Evolutionary conservation across 2,797 vertebrate species (phyloP), one percentile per base, ranked within the genome.

Genomic region (Chloroceryle inda): DNA sequence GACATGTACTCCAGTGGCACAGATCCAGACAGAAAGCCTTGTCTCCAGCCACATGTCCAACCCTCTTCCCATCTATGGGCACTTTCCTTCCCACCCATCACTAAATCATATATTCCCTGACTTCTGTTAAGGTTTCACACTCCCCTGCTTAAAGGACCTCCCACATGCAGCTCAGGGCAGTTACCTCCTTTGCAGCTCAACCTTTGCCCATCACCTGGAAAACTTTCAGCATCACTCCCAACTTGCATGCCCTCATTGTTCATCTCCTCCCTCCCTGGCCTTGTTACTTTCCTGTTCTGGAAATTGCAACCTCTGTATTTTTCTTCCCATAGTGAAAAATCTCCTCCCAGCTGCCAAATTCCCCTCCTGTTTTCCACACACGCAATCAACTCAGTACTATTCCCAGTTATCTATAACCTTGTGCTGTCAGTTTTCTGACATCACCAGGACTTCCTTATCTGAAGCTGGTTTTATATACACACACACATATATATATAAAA

Each of bases 11-110:
- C 53, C 0, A 4, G 42, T 76, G 88, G 92, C 95, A 76, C 9
- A 5, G 75, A 82, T 95, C 89, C 92, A 96, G 78, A 50, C 1
- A 2, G 76, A 96, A 94, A 0, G 8, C 49, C 68, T 89, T 59
- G 56, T 33, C 61, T 92, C 61, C 89, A 90, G 52, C 45, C 42
- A 10, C 26, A 24, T 53, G 59, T 61, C 52, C 85, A 92, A 56
- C 61, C 71, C 31, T 82, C 74, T 71, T 79, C 56, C 94, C 94
- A 91, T 93, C 84, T 92, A 92, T 38, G 86, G 90, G 64, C 59
- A 66, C 74, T 7, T 66, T 87, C 67, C 84, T 86, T 92, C 85
- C 74, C 77, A 91, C 80, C 49, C 24, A 53, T 73, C 4, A 3
- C 63, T 26, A 77, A 69, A 59, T 74, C 75, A 94, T 71, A 63